Evolutionary conservation across 2,888 invertebrate species (phyloP).

Genomic region (Anorthoa munda): DNA sequence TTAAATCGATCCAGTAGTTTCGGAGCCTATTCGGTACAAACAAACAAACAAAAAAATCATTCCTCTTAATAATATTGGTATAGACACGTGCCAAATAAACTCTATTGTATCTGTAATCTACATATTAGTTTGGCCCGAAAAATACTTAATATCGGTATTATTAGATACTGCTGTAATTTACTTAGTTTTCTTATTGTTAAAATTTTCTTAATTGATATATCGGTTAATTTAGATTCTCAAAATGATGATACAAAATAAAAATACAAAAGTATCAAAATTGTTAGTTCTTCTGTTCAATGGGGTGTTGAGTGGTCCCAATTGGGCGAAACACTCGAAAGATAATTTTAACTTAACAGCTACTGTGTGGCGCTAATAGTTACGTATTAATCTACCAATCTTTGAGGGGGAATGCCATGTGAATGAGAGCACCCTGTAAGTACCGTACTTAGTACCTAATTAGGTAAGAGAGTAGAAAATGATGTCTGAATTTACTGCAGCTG

Average conservation of each 20-base stretch:
- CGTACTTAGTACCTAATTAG: slow-evolving; percentile 11
- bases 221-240: too few relatives aligned
- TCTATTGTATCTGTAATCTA: too few relatives aligned
- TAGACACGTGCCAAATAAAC: too few relatives aligned
- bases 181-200: too few relatives aligned
- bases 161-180: too few relatives aligned
- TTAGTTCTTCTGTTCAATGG: slow-evolving; percentile 28
- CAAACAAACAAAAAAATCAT: too few relatives aligned
- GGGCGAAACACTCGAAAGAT: slow-evolving; percentile 73
- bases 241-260: neutral
- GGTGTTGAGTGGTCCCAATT: slow-evolving; percentile 71
- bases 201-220: too few relatives aligned
- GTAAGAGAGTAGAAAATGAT: neutral
- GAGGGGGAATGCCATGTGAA: slow-evolving; percentile 11
- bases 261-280: slow-evolving; percentile 48
- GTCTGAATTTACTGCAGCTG: neutral
- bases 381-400: slow-evolving; percentile 56
- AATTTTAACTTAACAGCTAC: slow-evolving; percentile 77
- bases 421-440: slow-evolving; percentile 3
- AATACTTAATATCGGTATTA: too few relatives aligned
- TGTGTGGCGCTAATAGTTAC: slow-evolving; percentile 67
- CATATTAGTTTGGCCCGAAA: too few relatives aligned
- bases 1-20: too few relatives aligned
- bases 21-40: too few relatives aligned
- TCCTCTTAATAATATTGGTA: too few relatives aligned